phyloP scores from a whole-genome alignment of 2,888 invertebrate genomes.

The Platypus cylindrus region DNA sequence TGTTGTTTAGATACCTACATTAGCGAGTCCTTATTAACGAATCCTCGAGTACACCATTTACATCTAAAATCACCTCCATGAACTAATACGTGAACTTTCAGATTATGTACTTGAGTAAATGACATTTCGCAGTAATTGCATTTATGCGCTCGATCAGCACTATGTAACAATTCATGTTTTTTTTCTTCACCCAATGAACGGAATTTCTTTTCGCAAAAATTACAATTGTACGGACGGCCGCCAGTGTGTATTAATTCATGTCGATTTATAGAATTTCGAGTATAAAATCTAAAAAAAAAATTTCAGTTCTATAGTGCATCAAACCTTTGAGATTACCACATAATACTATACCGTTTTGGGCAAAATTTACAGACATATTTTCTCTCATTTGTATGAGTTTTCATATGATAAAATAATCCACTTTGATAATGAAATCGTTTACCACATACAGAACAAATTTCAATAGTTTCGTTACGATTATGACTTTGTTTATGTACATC shows the following conservation, averaged over 20 bases:
- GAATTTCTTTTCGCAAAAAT: conserved; percentile 16
- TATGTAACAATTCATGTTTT: conserved; percentile 18
- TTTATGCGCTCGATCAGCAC: conserved; percentile 14
- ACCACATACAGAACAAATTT: conserved; percentile 14
- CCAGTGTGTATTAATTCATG: conserved; percentile 18
- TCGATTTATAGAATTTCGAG: conserved; percentile 14
- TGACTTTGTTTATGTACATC: conserved; percentile 11
- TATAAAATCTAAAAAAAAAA: conserved; percentile 8
- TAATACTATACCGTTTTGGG: conserved; percentile 8
- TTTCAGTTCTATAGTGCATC: not conserved
- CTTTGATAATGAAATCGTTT: conserved; percentile 15
- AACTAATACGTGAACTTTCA: conserved; percentile 15
- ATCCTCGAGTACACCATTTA: conserved; percentile 12
- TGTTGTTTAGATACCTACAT: conserved; percentile 2
- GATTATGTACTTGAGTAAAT: conserved; percentile 15
- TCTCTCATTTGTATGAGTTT: conserved; percentile 17
- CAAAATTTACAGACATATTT: conserved; percentile 16
- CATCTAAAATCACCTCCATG: conserved; percentile 16
- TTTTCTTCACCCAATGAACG: conserved; percentile 14
- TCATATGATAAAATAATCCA: conserved; percentile 20
- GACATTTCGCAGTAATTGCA: conserved; percentile 16
- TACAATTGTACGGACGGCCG: conserved; percentile 15
- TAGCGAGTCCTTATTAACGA: conserved; percentile 13
- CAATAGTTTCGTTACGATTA: conserved; percentile 6
- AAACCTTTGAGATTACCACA: not conserved